Evolutionary conservation across 2,888 invertebrate genomes (phyloP), one percentile per base, ranked within the genome.

Genomic region (Epinotia brunnichana): DNA sequence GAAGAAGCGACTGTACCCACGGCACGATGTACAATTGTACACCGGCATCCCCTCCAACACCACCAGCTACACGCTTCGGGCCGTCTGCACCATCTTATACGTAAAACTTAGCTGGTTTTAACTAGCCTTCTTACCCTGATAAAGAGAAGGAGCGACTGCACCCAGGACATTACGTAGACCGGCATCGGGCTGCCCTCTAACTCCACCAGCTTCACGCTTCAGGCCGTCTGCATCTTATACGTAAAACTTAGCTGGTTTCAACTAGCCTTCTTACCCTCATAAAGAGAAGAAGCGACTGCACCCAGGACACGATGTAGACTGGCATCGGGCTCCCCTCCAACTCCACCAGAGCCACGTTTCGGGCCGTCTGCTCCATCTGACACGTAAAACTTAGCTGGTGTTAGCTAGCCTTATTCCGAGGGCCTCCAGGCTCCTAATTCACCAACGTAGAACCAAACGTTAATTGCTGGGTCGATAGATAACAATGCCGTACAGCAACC

Each of bases 11-110:
- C 87, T 99, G 98, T 19, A 99, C 80, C 91, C 96, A 98, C 11
- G 98, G 98, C 17, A 98, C 89, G 59, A 97, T 85, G 88, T 97
- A 98, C 29, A 97, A 90, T 1, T 96, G 96, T n/a, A n/a, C 75
- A 99, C 87, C 2, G 96, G 94, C 2, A 96, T 97, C n/a, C 98
- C 98, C 9, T 95, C 95, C 76, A 96, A 96, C 17, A 98, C 98
- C 44, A 99, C 95, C 79, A 98, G 87, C 0, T 99, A 98, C 69
- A 99, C 95, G 76, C 95, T 95, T 76, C 96, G 94, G 7, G 98
- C 98, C 5, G 96, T 94, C 70, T 94, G 94, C 85, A 97, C 97
- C 81, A 98, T 97, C 94, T 94, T 82, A 73, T 59, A 80, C 72
- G 29, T 44, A 67, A 67, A 67, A 56, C 67, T 44, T 67, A 17